Evolutionary conservation across 2,113 vertebrate species (phyloP).

Genomic region (Toxostoma redivivum): DNA sequence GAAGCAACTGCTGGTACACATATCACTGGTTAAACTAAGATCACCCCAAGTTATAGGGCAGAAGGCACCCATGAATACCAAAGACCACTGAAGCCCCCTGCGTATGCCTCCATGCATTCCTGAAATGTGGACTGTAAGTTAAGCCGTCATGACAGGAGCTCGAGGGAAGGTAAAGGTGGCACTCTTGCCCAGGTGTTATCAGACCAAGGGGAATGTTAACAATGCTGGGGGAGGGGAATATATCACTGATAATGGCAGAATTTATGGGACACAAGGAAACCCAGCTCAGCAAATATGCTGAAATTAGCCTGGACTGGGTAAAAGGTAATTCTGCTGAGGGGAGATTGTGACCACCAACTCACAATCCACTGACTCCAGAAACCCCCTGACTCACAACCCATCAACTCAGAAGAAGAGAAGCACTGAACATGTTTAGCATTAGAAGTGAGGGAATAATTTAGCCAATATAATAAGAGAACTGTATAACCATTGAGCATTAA

Average conservation of each 20-base stretch:
- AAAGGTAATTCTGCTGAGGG: not conserved
- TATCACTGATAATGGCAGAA: not conserved
- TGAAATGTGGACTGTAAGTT: not conserved
- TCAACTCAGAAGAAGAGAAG: no score
- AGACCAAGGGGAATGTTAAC: not conserved
- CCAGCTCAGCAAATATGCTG: not conserved
- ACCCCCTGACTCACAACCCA: no score
- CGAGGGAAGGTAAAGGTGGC: not conserved
- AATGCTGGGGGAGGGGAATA: not conserved
- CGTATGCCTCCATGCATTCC: not conserved
- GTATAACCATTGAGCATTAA: not conserved
- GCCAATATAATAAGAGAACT: not conserved
- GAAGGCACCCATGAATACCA: not conserved
- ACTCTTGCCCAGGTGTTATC: no score
- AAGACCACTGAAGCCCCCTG: not conserved
- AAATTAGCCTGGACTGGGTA: rapidly evolving
- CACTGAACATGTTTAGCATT: no score
- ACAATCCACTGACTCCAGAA: no score
- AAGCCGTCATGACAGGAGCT: not conserved
- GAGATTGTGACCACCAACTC: no score
- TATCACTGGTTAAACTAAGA: not conserved
- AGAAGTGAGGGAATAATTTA: not conserved
- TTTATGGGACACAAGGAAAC: not conserved
- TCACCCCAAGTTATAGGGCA: not conserved
- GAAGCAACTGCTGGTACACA: not conserved